Evolutionary conservation across 2,113 vertebrate genomes (phyloP).

Genomic region (Paramisgurnus dabryanus): DNA sequence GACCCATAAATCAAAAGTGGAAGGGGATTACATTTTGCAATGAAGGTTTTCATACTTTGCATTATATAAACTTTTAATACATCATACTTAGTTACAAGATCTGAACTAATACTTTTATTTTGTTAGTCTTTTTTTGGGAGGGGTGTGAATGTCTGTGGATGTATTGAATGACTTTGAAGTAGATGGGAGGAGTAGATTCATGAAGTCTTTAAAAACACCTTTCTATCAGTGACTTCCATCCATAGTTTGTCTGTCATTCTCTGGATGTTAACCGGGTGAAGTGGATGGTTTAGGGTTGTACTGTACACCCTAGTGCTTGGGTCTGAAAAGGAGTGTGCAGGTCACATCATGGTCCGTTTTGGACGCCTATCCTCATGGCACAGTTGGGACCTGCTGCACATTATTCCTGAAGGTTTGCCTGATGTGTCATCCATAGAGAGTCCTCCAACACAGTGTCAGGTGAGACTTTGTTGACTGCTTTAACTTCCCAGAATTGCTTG

Average conservation of each 20-base stretch:
- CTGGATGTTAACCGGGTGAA: not conserved
- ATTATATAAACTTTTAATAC: too few species aligned
- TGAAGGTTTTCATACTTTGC: too few species aligned
- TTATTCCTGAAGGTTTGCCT: slow-evolving; percentile 61
- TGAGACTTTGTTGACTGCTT: slow-evolving; percentile 54
- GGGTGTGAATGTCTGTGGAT: slow-evolving; percentile 29
- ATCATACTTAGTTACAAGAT: too few species aligned
- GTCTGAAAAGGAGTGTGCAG: too few species aligned
- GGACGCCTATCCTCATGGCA: slow-evolving; percentile 69
- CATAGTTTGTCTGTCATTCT: not conserved
- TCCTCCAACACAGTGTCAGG: slow-evolving; percentile 56
- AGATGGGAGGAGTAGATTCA: slow-evolving; percentile 30
- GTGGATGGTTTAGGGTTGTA: not conserved
- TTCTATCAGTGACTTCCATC: not conserved
- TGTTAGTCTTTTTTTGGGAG: too few species aligned
- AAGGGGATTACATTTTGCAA: too few species aligned
- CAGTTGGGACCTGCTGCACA: slow-evolving; percentile 76
- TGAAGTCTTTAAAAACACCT: slow-evolving; percentile 4
- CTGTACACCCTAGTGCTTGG: not conserved
- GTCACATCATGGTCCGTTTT: slow-evolving; percentile 69
- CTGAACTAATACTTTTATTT: not conserved
- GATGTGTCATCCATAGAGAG: slow-evolving; percentile 33
- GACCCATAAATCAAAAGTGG: too few species aligned
- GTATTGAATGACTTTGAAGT: not conserved
- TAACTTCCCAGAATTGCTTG: not conserved